Conservation (phyloP, 2,888 invertebrate genomes). For the Asteroscopus sphinx region DNA sequence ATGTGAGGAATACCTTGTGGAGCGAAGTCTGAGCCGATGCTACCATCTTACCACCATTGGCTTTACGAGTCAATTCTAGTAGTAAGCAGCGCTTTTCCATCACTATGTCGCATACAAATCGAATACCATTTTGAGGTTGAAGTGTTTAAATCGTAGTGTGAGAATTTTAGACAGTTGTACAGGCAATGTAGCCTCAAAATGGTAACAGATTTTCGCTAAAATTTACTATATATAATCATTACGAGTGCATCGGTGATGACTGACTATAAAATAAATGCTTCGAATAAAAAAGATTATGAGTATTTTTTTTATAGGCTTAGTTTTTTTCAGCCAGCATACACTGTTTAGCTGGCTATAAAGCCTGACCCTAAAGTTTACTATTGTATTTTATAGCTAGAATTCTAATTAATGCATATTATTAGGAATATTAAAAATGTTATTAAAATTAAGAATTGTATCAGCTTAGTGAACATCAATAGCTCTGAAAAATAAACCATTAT, state of each 20-base stretch:
- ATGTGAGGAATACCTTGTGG: conserved; percentile 68
- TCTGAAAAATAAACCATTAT: conserved; percentile 89
- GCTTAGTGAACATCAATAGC: conserved; percentile 90
- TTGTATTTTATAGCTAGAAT: conserved; percentile 89
- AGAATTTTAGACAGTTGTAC: background rate
- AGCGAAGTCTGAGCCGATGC: conserved; percentile 67
- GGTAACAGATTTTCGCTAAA: conserved; percentile 16
- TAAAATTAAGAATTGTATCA: conserved; percentile 88
- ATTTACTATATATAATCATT: conserved; percentile 19
- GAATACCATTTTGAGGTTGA: conserved; percentile 13
- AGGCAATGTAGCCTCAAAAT: conserved; percentile 15
- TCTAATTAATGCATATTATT: conserved; percentile 90
- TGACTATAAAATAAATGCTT: conserved; percentile 55
- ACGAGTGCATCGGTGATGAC: conserved; percentile 59
- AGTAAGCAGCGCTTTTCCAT: conserved; percentile 35
- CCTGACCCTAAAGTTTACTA: conserved; percentile 82
- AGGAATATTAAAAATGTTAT: conserved; percentile 88
- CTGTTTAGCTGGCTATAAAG: conserved; percentile 71
- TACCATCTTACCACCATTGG: conserved; percentile 33
- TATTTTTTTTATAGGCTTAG: conserved; percentile 64
- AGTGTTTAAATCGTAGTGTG: conserved; percentile 7
- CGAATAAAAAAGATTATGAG: conserved; percentile 49
- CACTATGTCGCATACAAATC: conserved; percentile 14
- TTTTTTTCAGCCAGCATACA: conserved; percentile 67
- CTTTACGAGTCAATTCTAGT: conserved; percentile 38